Evolutionary conservation across 2,113 vertebrate species (phyloP).

Genomic region (Camelus dromedarius): DNA sequence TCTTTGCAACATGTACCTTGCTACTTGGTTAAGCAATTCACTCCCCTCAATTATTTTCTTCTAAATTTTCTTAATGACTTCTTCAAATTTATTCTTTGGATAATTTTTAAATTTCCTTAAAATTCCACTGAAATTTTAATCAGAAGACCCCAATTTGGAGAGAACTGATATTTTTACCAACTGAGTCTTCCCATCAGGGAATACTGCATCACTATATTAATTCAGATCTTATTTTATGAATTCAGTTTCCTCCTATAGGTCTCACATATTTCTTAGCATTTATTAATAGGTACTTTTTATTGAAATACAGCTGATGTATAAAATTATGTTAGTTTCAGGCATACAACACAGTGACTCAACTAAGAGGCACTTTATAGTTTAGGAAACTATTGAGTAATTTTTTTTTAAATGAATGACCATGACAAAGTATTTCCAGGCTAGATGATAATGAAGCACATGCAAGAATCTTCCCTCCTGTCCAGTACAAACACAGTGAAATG

Average conservation of each 20-base stretch:
- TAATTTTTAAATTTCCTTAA: background rate
- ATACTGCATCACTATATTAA: background rate
- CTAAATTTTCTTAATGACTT: background rate
- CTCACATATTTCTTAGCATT: background rate
- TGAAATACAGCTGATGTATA: background rate
- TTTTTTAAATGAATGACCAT: conserved; percentile 7
- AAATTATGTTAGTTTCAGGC: background rate
- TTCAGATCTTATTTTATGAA: conserved; percentile 11
- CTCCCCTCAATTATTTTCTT: background rate
- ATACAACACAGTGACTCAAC: background rate
- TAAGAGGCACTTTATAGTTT: background rate
- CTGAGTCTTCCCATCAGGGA: background rate
- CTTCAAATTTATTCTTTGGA: background rate
- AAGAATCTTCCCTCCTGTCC: background rate
- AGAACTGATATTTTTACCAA: background rate
- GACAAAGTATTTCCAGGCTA: background rate
- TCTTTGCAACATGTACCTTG: background rate
- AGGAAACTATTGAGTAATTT: background rate
- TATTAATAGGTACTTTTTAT: background rate
- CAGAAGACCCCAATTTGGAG: background rate
- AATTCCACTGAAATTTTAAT: background rate
- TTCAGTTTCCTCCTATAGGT: background rate
- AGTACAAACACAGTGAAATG: background rate
- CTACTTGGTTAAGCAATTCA: background rate
- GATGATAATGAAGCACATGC: background rate